Base-by-base conservation (phyloP, 2,888 invertebrate species). In the Halictus ligatus region DNA sequence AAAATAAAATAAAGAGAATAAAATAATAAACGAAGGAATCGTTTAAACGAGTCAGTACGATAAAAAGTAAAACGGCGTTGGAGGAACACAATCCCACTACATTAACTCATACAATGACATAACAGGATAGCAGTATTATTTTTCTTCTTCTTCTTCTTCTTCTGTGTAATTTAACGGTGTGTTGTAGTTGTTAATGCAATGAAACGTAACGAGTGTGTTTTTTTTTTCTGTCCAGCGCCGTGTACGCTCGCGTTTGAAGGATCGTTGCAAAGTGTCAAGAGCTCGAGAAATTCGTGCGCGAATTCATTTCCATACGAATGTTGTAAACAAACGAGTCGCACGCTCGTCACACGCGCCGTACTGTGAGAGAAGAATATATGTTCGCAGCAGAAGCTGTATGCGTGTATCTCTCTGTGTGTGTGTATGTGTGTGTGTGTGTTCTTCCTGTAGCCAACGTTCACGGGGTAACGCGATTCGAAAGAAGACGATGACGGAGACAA, bases 401-500 rank as follows among this genome's bases (percentile, higher is more conserved):
- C n/a, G n/a, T n/a, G n/a, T n/a, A n/a, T n/a, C n/a, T n/a, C n/a
- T n/a, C n/a, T n/a, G n/a, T n/a, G n/a, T n/a, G n/a, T n/a, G n/a
- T n/a, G 46, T 58, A 12, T 58, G n/a, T 58, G n/a, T 58, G n/a
- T n/a, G 58, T 58, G 58, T 82, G 79, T 48, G 50, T 80, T 74
- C 35, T 67, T 80, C 82, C 12, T 58, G 72, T 88, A 80, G 83
- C 78, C 78, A 87, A 85, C 80, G 77, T 76, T 89, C 79, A 67
- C n/a, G 35, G 5, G 5, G 21, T 29, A 64, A 74, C 74, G 74
- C 84, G 76, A 80, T 83, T 58, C 82, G 50, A 78, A 88, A 87
- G 84, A 81, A 46, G 21, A 76, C 54, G 54, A 58, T 25, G 40
- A 87, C 71, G 58, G 92, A 90, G 91, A 91, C 93, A 93, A 91